Percentiles rank a stretch among this genome's conserved stretches.
Evolutionary conservation across 2,888 invertebrate genomes (phyloP).

Genomic region (Eupithecia abbreviata): DNA sequence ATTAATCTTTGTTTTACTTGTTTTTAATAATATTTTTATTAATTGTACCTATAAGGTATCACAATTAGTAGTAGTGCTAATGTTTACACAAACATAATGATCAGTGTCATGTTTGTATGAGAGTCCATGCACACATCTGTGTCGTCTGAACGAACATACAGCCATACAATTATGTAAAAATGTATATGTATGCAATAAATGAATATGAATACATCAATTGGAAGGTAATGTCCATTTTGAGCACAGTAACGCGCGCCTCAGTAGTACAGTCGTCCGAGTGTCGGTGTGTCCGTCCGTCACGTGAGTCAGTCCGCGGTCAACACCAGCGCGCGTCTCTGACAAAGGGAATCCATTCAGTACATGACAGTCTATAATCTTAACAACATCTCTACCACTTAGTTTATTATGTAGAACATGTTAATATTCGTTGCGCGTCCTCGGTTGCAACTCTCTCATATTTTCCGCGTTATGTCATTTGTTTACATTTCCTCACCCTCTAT

Average conservation of each 20-base stretch:
- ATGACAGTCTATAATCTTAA: background rate
- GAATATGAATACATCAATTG: background rate
- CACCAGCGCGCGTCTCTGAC: background rate
- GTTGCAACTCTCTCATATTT: background rate
- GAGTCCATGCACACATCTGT: background rate
- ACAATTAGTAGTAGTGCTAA: background rate
- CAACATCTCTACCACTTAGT: background rate
- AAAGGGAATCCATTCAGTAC: background rate
- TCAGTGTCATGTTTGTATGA: background rate
- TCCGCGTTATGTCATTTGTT: conserved; percentile 39
- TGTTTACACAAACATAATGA: background rate
- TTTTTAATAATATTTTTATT: too few species aligned
- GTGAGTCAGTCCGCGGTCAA: background rate
- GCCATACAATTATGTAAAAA: background rate
- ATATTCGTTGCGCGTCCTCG: conserved; percentile 17
- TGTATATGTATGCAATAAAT: too few species aligned
- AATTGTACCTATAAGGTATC: too few species aligned
- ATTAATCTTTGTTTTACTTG: too few species aligned
- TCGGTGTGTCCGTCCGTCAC: background rate
- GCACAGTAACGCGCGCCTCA: too few species aligned
- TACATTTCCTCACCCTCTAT: conserved; percentile 32
- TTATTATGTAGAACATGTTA: too few species aligned
- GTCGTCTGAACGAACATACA: background rate
- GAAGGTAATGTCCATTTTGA: background rate
- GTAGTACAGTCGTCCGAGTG: background rate